Base-by-base conservation (phyloP, 2,888 invertebrate species). In the Lampropteryx suffumata region DNA sequence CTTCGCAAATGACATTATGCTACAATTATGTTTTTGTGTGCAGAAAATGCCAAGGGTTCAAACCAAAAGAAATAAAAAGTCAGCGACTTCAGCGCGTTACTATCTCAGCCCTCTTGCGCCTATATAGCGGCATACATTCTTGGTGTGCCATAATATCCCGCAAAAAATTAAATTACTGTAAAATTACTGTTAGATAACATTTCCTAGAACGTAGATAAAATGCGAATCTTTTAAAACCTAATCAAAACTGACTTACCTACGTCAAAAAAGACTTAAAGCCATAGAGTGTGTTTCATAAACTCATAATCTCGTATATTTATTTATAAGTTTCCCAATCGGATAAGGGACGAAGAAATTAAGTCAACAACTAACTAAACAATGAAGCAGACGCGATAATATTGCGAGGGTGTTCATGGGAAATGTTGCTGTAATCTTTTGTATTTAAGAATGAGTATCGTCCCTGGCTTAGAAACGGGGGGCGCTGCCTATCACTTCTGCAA, bases 321-420 rank as follows among this genome's bases (percentile, higher is more conserved):
- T 81, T 82, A 80, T 72, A 73, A 81, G 73, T 65, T 72, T 76
- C 74, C 73, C 70, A 37, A 73, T 79, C 80, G 69, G 70, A 75
- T 76, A 68, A 75, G 71, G 79, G 79, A 76, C 67, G 75, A 78
- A 71, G 74, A 74, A 82, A 84, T 87, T 83, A 84, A 86, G 81
- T 84, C 83, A 85, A 86, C 84, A 86, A 79, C 72, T 71, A 77
- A 76, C 78, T 82, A 74, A 73, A 86, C 82, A 84, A 83, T 79
- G 69, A 79, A 77, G 65, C 65, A 62, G 70, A 67, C 64, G 67
- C 73, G 71, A 73, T 78, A 66, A 76, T 75, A 75, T 67, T 57
- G 54, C 35, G 35, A 35, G 37, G 34, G 51, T 32, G 50, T 58
- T 57, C 60, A 57, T 51, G 42, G 54, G 61, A 79, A 75, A 71